Conservation (phyloP, 2,113 vertebrate genomes). For the Chionodraco myersi region DNA sequence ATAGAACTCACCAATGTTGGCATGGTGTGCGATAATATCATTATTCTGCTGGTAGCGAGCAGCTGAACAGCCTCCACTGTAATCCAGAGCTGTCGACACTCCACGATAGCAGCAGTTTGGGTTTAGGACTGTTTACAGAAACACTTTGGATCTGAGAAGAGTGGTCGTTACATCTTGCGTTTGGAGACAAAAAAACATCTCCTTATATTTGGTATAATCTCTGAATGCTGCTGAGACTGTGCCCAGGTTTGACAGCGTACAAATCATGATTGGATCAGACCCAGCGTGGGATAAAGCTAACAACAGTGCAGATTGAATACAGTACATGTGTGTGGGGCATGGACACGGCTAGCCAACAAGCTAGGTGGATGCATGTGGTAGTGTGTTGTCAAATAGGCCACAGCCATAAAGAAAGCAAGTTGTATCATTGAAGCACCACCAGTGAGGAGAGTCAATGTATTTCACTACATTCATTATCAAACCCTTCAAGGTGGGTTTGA, state of each 20-base stretch:
- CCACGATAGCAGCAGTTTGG: conserved; percentile 69
- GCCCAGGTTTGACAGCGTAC: conserved; percentile 67
- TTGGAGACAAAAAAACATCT: conserved; percentile 54
- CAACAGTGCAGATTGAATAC: conserved; percentile 68
- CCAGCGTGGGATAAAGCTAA: conserved; percentile 76
- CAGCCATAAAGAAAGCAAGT: conserved; percentile 16
- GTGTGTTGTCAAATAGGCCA: conserved; percentile 8
- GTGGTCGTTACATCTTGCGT: conserved; percentile 49
- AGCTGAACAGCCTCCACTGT: conserved; percentile 54
- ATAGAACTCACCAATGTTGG: conserved; percentile 69
- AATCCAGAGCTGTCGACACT: conserved; percentile 73
- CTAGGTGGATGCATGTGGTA: conserved; percentile 16
- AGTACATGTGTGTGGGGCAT: conserved; percentile 47
- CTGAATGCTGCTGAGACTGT: conserved; percentile 68
- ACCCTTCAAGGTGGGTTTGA: conserved; percentile 46
- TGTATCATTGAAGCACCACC: conserved; percentile 39
- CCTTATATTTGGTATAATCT: conserved; percentile 81
- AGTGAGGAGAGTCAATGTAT: conserved; percentile 43
- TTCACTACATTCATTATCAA: conserved; percentile 74
- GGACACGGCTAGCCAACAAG: conserved; percentile 2
- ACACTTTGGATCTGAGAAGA: conserved; percentile 68
- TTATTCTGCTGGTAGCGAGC: conserved; percentile 58
- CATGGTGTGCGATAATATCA: conserved; percentile 64
- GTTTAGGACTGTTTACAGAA: conserved; percentile 68
- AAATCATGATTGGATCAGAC: conserved; percentile 61